Base-by-base conservation (phyloP, 2,797 vertebrate genomes). In the Momotus momota region DNA sequence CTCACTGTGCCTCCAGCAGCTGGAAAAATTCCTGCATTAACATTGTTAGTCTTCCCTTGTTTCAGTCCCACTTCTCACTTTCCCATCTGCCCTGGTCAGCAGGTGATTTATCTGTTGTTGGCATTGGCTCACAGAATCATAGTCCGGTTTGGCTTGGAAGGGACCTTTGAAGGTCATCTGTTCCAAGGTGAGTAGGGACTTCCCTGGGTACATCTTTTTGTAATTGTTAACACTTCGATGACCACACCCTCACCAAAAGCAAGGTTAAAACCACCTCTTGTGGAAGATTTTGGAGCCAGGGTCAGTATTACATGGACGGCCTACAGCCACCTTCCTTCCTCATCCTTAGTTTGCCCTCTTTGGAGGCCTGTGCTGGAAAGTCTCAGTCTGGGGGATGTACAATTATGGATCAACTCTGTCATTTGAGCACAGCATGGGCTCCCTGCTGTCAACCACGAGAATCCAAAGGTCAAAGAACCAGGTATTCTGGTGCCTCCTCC, bases 361-460 rank as follows among this genome's bases (percentile, higher is more conserved):
- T 29, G 17, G 52, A 29, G 16, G 29, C 17, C 16, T 17, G 27
- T 54, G 52, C 52, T 18, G 52, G 52, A 31, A 26, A 51, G 49
- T 54, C 52, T 18, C 52, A 19, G 52, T 29, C 14, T 16, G 51
- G 51, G 29, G 29, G 51, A 27, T 29, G 27, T 10, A 11, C 25
- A 27, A 29, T 54, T 27, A 54, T 54, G 51, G 27, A 54, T 54
- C 21, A 31, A 55, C 46, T 48, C 49, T 14, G 45, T 57, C 19
- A 31, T 35, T 58, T 22, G n/a, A 58, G 55, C 55, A 58, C 31
- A 40, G 48, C 23, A 6, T 1, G 2, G 45, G 1, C 6, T 16
- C 27, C 31, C 9, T 2, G 2, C 12, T 2, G 1, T 27, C 52
- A 74, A 75, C 57, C 9, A 6, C 2, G 3, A 58, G 33, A 61